These are phyloP conservation scores for Rhea pennata DNA, from an alignment of 2,113 vertebrate species.

Conservation along the genomic window DNA sequence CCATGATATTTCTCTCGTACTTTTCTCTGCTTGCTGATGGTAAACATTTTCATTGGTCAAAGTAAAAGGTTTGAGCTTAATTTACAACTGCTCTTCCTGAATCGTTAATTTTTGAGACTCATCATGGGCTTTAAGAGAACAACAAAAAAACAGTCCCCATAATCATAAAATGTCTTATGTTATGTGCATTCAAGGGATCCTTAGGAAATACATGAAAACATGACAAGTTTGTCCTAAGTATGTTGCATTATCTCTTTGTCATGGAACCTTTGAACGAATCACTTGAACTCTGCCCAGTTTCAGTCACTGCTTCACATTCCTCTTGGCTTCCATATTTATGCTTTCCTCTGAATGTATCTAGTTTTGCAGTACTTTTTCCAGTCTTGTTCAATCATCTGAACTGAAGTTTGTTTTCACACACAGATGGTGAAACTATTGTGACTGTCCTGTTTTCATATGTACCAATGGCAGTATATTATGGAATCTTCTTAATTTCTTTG, in stretches of 20 bases:
- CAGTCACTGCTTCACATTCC: background rate
- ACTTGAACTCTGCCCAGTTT: background rate
- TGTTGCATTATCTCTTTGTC: background rate
- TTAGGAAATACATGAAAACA: background rate
- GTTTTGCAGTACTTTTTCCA: background rate
- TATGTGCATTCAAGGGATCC: background rate
- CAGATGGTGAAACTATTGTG: background rate
- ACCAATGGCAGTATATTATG: background rate
- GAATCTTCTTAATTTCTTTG: background rate
- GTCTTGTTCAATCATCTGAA: background rate
- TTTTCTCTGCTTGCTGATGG: background rate
- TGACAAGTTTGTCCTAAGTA: background rate
- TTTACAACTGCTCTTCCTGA: background rate
- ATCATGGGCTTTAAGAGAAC: background rate
- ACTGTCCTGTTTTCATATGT: background rate
- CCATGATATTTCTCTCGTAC: background rate
- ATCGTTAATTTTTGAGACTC: background rate
- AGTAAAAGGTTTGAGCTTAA: background rate
- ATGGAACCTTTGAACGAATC: background rate
- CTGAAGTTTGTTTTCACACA: background rate
- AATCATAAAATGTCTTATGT: background rate
- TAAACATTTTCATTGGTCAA: background rate
- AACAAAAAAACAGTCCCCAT: background rate
- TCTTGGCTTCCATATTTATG: background rate
- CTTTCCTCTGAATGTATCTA: background rate